Base-by-base conservation (phyloP, 2,113 vertebrate species). In the Mus spicilegus region DNA sequence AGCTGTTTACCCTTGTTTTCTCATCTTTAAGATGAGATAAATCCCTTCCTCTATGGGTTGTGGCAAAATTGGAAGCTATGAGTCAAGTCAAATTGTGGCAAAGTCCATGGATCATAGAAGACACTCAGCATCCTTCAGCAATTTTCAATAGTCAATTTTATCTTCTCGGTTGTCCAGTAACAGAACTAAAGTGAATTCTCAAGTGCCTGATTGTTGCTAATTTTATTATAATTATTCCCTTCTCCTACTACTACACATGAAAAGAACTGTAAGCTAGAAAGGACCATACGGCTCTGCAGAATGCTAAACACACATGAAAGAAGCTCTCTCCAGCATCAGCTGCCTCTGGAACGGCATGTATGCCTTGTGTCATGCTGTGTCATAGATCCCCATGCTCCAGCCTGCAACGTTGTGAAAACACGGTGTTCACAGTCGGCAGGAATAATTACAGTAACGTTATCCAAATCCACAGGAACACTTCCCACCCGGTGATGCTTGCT, bases 261-360 rank as follows among this genome's bases (percentile, higher is more conserved):
- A 22, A 24, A 56, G 1, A 2, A 42, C 54, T 67, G 61, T 28
- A 56, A 58, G 16, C 42, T 63, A 58, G 30, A 42, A 78, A 67
- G 30, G 30, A 49, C 26, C 1, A 49, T 16, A 58, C 11, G 14
- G 65, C 51, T 90, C n/a, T 58, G 12, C n/a, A 90, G 77, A 85
- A 28, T 36, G 42, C 0, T 7, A 88, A 12, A 84, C 28, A 33
- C 42, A 0, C 54, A 14, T 70, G 24, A 85, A 77, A 49, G 72
- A 22, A 76, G 14, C 0, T 8, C 4, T 72, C n/a, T 20, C 3
- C 7, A 1, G 13, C 12, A 1, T 16, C 0, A 6, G 3, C 26
- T 63, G 7, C 65, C n/a, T 92, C 39, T n/a, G 17, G 58, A 93
- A 58, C 67, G 11, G 12, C 26, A 14, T 12, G 3, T 24, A 4